Conservation (phyloP, 2,888 invertebrate species). For the Mesodorylaimus sp. region DNA sequence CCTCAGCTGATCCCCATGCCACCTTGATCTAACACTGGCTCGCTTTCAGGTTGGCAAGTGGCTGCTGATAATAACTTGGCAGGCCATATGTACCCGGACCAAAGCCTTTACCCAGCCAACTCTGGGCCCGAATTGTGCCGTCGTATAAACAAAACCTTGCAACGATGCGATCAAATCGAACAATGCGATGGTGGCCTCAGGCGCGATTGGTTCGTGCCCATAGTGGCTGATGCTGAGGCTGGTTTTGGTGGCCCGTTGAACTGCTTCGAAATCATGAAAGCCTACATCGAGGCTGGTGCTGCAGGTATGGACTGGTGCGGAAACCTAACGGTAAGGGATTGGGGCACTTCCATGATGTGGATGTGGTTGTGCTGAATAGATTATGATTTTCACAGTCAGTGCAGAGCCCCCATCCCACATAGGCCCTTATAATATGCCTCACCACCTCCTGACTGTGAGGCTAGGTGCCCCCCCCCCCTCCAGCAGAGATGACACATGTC, state of each 20-base stretch:
- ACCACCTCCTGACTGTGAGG: no score
- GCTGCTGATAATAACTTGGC: conserved; percentile 32
- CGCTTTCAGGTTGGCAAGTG: conserved; percentile 32
- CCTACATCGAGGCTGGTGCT: conserved; percentile 28
- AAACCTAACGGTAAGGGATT: no score
- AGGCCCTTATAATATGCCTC: no score
- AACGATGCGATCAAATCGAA: conserved; percentile 28
- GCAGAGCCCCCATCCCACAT: no score
- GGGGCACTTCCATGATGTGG: no score
- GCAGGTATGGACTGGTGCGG: no score
- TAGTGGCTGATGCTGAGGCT: conserved; percentile 33
- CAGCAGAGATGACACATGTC: no score
- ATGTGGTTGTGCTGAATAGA: no score
- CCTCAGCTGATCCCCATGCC: not conserved
- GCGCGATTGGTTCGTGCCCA: conserved; percentile 22
- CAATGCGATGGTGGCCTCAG: conserved; percentile 18
- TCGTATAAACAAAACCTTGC: conserved; percentile 28
- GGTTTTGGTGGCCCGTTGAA: conserved; percentile 33
- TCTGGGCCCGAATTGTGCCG: conserved; percentile 29
- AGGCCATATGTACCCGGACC: conserved; percentile 32
- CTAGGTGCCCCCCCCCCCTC: no score
- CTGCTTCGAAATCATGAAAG: conserved; percentile 32
- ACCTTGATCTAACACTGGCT: not conserved
- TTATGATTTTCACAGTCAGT: no score
- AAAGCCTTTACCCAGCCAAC: conserved; percentile 31